Conservation (phyloP, 2,797 vertebrate genomes). For the Telmatherina bonti region DNA sequence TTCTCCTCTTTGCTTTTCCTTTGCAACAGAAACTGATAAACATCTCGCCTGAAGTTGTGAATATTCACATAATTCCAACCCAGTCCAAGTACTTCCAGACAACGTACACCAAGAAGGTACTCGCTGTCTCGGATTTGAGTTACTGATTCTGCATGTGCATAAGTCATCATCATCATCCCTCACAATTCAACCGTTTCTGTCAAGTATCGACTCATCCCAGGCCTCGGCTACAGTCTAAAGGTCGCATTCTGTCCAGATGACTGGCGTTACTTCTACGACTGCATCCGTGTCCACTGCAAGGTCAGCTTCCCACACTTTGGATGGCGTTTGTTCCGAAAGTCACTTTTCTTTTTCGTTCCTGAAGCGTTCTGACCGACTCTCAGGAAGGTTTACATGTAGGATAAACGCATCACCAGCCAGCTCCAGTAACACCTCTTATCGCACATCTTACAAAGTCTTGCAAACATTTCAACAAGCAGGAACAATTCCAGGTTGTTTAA, state of each 20-base stretch:
- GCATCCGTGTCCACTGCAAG: constrained; percentile 90
- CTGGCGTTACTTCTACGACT: constrained; percentile 95
- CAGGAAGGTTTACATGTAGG: neutral
- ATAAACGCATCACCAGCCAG: neutral
- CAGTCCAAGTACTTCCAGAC: constrained; percentile 92
- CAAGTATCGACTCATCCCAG: constrained; percentile 89
- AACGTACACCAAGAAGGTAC: constrained; percentile 90
- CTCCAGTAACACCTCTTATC: neutral
- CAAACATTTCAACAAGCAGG: constrained; percentile 7
- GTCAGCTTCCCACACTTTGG: constrained; percentile 69
- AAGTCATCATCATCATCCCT: constrained; percentile 19
- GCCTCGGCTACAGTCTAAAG: constrained; percentile 85
- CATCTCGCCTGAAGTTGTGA: constrained; percentile 84
- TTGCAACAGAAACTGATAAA: constrained; percentile 89
- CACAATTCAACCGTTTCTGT: constrained; percentile 30
- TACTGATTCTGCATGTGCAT: constrained; percentile 7
- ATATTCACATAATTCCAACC: constrained; percentile 90
- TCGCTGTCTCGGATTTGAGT: constrained; percentile 27
- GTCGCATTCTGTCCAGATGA: constrained; percentile 90
- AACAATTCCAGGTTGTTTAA: constrained; percentile 2
- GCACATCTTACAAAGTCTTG: neutral
- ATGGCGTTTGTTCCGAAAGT: too few relatives aligned
- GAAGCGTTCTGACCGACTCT: too few relatives aligned
- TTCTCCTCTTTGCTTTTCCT: constrained; percentile 38
- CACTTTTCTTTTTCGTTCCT: too few relatives aligned